Conservation (phyloP, 1,140 invertebrate genomes). For the Drosophila rufa region DNA sequence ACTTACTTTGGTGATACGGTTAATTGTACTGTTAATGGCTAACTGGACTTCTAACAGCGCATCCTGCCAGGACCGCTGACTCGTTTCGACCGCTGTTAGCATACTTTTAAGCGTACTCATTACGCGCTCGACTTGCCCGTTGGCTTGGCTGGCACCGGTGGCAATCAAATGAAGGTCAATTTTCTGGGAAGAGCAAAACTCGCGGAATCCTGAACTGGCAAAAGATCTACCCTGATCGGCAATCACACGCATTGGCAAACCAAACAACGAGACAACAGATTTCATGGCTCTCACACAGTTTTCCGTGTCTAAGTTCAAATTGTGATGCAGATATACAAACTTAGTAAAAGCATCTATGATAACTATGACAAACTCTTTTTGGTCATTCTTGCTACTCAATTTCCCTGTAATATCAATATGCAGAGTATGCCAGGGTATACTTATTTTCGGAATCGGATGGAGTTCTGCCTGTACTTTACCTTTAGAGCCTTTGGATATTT, state of each 20-base stretch:
- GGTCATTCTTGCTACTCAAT: constrained; percentile 13
- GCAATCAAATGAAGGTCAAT: neutral
- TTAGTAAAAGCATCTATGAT: constrained; percentile 6
- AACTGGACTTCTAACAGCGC: too few relatives aligned
- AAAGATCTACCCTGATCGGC: neutral
- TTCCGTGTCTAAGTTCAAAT: neutral
- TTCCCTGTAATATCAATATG: constrained; percentile 22
- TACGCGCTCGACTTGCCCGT: neutral
- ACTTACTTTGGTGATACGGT: too few relatives aligned
- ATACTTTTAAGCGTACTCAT: neutral
- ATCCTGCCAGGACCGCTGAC: too few relatives aligned
- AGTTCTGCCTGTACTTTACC: constrained; percentile 10
- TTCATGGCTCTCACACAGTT: neutral
- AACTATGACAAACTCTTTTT: constrained; percentile 7
- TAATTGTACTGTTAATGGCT: too few relatives aligned
- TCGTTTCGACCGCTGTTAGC: too few relatives aligned
- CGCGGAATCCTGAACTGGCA: neutral
- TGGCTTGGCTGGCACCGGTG: neutral
- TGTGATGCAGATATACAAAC: neutral
- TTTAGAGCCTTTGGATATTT: constrained; percentile 4
- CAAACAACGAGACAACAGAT: constrained; percentile 1
- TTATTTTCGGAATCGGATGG: constrained; percentile 8
- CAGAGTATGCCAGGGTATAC: constrained; percentile 12
- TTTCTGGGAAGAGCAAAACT: neutral
- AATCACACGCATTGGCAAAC: neutral